These are phyloP conservation scores for Cyanistes caeruleus DNA, from an alignment of 2,113 vertebrate genomes.

Conservation along the genomic window DNA sequence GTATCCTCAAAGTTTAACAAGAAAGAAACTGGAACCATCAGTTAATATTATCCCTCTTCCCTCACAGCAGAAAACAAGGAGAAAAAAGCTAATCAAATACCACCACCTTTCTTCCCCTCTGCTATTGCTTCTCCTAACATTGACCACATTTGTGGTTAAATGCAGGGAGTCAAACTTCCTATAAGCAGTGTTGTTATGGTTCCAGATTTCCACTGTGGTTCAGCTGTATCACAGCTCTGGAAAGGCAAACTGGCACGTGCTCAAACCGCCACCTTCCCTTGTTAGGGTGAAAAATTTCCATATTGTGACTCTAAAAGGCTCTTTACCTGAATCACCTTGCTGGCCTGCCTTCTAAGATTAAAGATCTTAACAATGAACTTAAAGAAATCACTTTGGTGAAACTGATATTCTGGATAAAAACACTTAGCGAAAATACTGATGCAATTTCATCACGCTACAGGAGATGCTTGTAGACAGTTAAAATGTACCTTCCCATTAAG, in stretches of 20 bases:
- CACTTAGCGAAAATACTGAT: accelerated
- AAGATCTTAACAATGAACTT: background rate
- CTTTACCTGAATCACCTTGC: accelerated
- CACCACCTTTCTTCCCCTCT: constrained; percentile 58
- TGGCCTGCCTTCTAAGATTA: background rate
- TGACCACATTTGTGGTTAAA: constrained; percentile 66
- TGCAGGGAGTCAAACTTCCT: constrained; percentile 58
- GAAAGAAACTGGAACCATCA: background rate
- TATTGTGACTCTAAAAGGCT: background rate
- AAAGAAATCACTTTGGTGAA: background rate
- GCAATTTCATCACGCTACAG: accelerated
- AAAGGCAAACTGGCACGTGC: background rate
- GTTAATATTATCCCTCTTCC: background rate
- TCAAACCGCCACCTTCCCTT: background rate
- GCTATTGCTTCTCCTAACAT: constrained; percentile 4
- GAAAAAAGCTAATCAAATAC: constrained; percentile 32
- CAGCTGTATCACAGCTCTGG: constrained; percentile 23
- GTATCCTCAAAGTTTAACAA: background rate
- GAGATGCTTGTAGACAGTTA: background rate
- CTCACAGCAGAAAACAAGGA: background rate
- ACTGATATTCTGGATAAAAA: background rate
- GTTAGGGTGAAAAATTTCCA: background rate
- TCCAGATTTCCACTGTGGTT: constrained; percentile 68
- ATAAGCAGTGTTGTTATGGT: background rate
- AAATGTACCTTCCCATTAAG: background rate